Conservation (phyloP, 2,113 vertebrate species). For the Sakesphorus luctuosus region DNA sequence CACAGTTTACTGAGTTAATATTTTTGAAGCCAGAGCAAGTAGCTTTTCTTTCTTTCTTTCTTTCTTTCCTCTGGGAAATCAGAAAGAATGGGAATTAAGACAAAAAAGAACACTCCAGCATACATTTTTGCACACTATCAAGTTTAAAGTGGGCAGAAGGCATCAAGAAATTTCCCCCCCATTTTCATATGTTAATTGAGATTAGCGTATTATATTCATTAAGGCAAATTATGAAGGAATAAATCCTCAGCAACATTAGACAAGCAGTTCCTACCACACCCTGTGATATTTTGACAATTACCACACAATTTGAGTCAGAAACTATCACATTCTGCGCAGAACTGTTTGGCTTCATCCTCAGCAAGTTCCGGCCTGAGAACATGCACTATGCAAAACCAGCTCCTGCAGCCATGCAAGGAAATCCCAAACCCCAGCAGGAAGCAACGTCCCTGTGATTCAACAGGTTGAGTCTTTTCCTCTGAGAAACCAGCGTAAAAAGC, state of each 20-base stretch:
- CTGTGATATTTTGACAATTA: conserved; percentile 7
- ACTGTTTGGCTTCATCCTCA: neutral
- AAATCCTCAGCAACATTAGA: neutral
- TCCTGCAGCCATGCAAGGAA: conserved; percentile 24
- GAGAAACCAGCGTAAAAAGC: neutral
- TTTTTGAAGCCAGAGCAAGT: neutral
- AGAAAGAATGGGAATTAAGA: neutral
- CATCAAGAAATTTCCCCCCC: neutral
- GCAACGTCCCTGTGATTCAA: neutral
- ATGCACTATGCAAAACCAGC: neutral
- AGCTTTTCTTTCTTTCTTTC: neutral
- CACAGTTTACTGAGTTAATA: neutral
- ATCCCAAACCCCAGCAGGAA: conserved; percentile 47
- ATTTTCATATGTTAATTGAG: neutral
- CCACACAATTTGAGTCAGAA: conserved; percentile 31
- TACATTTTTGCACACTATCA: neutral
- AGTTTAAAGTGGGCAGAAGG: neutral
- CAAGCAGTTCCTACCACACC: neutral
- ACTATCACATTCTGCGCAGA: neutral
- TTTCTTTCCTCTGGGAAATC: neutral
- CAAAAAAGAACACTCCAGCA: neutral
- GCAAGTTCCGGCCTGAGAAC: neutral
- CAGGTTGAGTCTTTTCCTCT: neutral
- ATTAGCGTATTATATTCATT: neutral
- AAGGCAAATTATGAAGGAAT: neutral